These are phyloP conservation scores for Zaprionus kolodkinae DNA, from an alignment of 1,140 invertebrate species.

Conservation along the genomic window DNA sequence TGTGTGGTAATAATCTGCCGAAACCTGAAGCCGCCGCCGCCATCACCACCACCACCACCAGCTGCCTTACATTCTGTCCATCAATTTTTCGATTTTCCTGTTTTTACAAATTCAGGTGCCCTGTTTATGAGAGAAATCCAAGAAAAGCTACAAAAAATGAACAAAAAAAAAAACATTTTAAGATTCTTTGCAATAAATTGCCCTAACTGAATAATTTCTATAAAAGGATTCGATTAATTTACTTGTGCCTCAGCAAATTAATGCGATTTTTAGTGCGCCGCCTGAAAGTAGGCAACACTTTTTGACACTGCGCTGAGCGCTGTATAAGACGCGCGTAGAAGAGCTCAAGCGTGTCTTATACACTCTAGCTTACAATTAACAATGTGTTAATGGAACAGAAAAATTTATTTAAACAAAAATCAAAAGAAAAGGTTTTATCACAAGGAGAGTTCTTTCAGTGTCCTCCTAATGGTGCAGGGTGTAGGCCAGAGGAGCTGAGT, in stretches of 20 bases:
- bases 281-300: conserved; percentile 48
- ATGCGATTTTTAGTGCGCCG: neutral
- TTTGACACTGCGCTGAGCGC: neutral
- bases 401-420: conserved; percentile 54
- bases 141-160: conserved; percentile 43
- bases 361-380: neutral
- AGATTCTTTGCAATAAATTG: conserved; percentile 71
- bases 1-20: conserved; percentile 50
- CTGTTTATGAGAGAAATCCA: conserved; percentile 64
- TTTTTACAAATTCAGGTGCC: conserved; percentile 47
- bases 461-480: conserved; percentile 72
- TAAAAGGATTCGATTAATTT: neutral
- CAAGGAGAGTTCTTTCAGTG: conserved; percentile 28
- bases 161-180: conserved; percentile 69
- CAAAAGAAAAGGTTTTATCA: conserved; percentile 54
- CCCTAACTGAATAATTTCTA: conserved; percentile 54
- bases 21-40: neutral
- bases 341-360: neutral
- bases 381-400: conserved; percentile 19
- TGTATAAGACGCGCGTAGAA: conserved; percentile 34
- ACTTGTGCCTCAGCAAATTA: neutral
- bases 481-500: conserved; percentile 75
- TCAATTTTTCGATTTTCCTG: conserved; percentile 18
- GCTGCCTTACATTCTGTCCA: conserved; percentile 38
- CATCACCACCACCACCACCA: neutral